Percentiles rank a stretch among this genome's conserved stretches.
Evolutionary conservation across 2,113 vertebrate species (phyloP).

Genomic region (Gadus macrocephalus): DNA sequence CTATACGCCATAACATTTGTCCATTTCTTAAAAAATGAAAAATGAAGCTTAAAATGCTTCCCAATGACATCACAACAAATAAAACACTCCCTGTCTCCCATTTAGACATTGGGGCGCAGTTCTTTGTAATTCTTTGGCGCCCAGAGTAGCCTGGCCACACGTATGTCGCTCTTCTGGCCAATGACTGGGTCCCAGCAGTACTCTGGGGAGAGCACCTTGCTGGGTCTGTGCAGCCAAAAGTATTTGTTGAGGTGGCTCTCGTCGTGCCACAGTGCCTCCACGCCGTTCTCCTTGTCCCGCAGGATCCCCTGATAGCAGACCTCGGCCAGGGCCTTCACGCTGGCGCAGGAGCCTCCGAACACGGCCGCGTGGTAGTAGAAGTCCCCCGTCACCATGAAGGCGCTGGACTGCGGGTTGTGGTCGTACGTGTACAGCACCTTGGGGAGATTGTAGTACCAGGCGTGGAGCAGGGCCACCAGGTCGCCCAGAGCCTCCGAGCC

Average conservation of each 20-base stretch:
- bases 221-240: constrained; percentile 70
- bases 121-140: constrained; percentile 53
- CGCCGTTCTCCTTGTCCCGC: constrained; percentile 60
- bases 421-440: constrained; percentile 62
- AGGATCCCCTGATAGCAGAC: constrained; percentile 58
- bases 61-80: no score
- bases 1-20: no score
- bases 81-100: no score
- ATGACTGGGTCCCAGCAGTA: constrained; percentile 72
- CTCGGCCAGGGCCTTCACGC: constrained; percentile 54
- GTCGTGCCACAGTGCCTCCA: constrained; percentile 79
- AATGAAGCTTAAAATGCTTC: no score
- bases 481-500: constrained; percentile 73
- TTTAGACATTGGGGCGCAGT: constrained; percentile 27
- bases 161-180: constrained; percentile 44
- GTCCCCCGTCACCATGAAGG: constrained; percentile 60
- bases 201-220: constrained; percentile 76
- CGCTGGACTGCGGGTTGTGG: constrained; percentile 56
- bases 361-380: constrained; percentile 79
- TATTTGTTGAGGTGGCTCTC: constrained; percentile 81
- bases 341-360: constrained; percentile 71
- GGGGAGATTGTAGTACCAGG: constrained; percentile 66
- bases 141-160: constrained; percentile 51
- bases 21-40: no score
- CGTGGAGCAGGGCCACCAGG: constrained; percentile 72